Evolutionary conservation across 1,140 invertebrate species (phyloP).

Genomic region (Dysdera silvatica): DNA sequence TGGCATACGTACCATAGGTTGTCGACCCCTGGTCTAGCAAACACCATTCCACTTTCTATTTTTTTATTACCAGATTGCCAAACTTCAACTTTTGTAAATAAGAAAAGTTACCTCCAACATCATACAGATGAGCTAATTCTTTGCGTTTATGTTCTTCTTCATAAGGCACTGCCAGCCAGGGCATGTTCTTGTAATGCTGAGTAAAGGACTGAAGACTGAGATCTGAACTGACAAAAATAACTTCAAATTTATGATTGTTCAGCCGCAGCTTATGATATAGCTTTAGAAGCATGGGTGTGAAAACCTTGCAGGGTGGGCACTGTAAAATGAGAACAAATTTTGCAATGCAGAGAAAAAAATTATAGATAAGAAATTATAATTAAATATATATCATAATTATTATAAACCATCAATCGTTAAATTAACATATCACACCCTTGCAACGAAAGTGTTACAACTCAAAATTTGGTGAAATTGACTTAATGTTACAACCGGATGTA

Average conservation of each 20-base stretch:
- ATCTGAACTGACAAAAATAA: constrained; percentile 74
- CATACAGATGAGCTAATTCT: constrained; percentile 56
- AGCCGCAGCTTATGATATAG: constrained; percentile 61
- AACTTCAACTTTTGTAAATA: constrained; percentile 11
- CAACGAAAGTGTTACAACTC: no score
- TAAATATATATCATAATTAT: background rate
- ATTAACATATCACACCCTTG: no score
- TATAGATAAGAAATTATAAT: background rate
- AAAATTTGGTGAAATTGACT: no score
- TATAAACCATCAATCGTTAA: background rate
- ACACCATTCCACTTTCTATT: no score
- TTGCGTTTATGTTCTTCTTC: constrained; percentile 53
- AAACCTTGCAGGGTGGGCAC: constrained; percentile 74
- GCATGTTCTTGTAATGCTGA: constrained; percentile 59
- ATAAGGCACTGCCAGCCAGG: constrained; percentile 62
- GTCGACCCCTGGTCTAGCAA: no score
- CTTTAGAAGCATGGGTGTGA: constrained; percentile 63
- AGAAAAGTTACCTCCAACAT: constrained; percentile 51
- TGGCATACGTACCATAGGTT: no score
- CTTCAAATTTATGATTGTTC: constrained; percentile 61
- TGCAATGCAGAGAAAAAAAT: background rate
- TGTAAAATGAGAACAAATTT: constrained; percentile 42
- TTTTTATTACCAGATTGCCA: background rate
- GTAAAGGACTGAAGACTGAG: constrained; percentile 61
- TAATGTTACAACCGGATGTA: no score